phyloP scores from a whole-genome alignment of 2,113 vertebrate species.

The Australoheros scitulus region DNA sequence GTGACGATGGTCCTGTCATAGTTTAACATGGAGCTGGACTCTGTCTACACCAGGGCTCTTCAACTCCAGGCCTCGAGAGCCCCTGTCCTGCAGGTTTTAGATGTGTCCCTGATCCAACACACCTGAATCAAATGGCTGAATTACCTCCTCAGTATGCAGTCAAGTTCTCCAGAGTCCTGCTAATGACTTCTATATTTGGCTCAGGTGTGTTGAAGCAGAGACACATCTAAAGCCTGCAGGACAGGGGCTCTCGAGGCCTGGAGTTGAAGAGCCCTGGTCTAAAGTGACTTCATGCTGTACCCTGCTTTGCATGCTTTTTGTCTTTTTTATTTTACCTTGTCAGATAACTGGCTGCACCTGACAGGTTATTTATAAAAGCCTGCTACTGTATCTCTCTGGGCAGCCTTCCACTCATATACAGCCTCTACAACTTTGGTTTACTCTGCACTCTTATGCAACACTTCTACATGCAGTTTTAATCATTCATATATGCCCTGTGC shows the following conservation, averaged over 20 bases:
- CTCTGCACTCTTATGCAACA: not conserved
- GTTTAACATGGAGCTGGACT: not conserved
- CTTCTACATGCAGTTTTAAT: not conserved
- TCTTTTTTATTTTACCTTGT: not conserved
- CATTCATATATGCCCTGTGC: not conserved
- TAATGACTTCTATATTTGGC: too few relatives aligned
- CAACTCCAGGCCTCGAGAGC: too few relatives aligned
- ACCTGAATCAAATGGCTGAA: too few relatives aligned
- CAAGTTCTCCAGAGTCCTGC: too few relatives aligned
- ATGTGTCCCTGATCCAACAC: too few relatives aligned
- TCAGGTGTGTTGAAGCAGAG: too few relatives aligned
- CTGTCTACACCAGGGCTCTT: not conserved
- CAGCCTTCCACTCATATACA: rapidly evolving
- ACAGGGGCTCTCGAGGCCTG: too few relatives aligned
- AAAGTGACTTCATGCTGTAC: not conserved
- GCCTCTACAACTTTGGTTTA: not conserved
- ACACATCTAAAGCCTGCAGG: too few relatives aligned
- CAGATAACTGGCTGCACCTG: not conserved
- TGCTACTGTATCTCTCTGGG: not conserved
- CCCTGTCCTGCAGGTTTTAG: too few relatives aligned
- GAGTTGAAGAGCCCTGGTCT: not conserved
- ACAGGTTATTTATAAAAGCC: not conserved
- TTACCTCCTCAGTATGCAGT: too few relatives aligned
- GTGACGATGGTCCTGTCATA: not conserved
- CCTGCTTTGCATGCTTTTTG: not conserved